Base-by-base conservation (phyloP, 64 coral and sea anemone genomes). In the Pocillopora damicornis region DNA sequence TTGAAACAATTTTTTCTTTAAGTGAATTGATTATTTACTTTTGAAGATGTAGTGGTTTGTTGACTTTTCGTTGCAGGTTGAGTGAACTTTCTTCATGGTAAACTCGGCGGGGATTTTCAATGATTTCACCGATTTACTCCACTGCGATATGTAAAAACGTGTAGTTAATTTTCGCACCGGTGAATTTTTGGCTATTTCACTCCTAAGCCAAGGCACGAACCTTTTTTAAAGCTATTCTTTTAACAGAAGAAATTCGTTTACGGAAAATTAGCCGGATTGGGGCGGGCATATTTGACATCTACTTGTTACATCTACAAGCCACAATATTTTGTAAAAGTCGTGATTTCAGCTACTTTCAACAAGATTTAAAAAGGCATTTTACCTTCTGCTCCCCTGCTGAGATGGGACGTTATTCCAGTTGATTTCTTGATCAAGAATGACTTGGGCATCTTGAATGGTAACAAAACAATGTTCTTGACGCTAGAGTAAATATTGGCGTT, bases 381-480 rank as follows among this genome's bases (percentile, higher is more conserved):
- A 96, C 94, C 94, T 96, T 87, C 76, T 2, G 67, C 35, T 60
- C 37, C 62, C 82, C 88, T 93, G 67, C 76, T 82, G 82, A 80
- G 91, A 2, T 51, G 34, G 26, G 76, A 75, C 62, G 63, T 30
- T 17, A 89, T 60, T 14, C 60, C 36, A 23, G 87, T 74, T 62
- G 91, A 96, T 88, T 96, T 96, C 79, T 96, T 96, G 12, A 96
- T 91, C 56, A 96, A 83, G 64, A 96, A 96, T 45, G 94, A 92
- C 87, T 91, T 87, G 22, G 94, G 94, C 94, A 96, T 96, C 26
- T 60, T 92, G 76, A 34, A 35, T 72, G 76, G 86, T 60, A 58
- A 22, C 61, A 58, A 82, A 89, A 75, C 61, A 77, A 73, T 37
- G 80, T 83, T 86, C 88, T 86, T 30, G 69, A 42, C 78, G 81